These are phyloP conservation scores for Marmota flaviventris DNA, from an alignment of 2,113 vertebrate species.

Conservation along the genomic window DNA sequence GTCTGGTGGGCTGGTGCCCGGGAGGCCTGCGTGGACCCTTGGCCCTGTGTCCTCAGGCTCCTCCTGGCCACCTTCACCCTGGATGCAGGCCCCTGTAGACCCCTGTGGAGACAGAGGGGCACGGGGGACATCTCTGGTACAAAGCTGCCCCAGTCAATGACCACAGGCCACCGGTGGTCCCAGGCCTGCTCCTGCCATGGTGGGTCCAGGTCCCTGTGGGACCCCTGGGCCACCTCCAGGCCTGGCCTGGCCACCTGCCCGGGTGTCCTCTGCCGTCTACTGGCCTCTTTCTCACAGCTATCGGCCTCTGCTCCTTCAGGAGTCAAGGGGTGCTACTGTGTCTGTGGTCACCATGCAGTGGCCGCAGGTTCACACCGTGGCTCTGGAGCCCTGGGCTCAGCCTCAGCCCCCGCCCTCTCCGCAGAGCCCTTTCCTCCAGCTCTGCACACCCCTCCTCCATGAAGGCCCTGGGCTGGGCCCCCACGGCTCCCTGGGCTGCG, in stretches of 20 bases:
- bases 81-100: background rate
- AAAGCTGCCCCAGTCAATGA: background rate
- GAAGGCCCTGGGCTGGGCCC: too few relatives aligned
- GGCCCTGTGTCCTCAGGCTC: accelerated
- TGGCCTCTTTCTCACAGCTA: background rate
- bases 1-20: background rate
- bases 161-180: background rate
- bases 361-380: background rate
- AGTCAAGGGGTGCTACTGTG: background rate
- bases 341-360: background rate
- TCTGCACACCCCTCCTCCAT: too few relatives aligned
- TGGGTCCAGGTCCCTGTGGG: background rate
- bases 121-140: background rate
- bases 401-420: background rate
- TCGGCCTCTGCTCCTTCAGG: background rate
- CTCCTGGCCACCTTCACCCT: background rate
- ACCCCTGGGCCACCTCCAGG: background rate
- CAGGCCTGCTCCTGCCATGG: background rate
- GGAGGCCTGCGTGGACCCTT: too few relatives aligned
- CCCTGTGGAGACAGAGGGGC: background rate
- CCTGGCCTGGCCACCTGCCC: background rate
- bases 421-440: background rate
- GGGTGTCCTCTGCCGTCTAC: accelerated
- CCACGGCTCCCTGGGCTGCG: background rate
- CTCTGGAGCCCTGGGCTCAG: background rate